Evolutionary conservation across 2,797 vertebrate genomes (phyloP).

Genomic region (Trichosurus vulpecula): DNA sequence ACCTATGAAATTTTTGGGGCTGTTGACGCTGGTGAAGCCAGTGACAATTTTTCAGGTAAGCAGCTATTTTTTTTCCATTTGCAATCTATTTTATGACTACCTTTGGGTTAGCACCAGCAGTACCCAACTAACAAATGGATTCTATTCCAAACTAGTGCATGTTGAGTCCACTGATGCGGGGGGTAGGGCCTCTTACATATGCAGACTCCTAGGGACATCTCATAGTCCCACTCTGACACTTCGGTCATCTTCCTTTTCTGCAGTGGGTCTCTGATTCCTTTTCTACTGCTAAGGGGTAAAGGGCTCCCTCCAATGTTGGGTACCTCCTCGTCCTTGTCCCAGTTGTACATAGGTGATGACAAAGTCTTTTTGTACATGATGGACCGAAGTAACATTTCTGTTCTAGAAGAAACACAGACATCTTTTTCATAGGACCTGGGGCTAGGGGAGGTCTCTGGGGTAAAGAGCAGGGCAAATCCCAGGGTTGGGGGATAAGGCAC

Average conservation of each 20-base stretch:
- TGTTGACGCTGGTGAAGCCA: background rate
- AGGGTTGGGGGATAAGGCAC: background rate
- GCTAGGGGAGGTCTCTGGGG: background rate
- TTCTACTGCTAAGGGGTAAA: background rate
- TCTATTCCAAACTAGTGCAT: background rate
- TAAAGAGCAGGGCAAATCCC: background rate
- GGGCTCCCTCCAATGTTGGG: background rate
- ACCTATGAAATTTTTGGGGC: background rate
- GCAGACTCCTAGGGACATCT: background rate
- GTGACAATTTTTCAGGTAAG: constrained; percentile 89
- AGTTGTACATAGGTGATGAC: background rate
- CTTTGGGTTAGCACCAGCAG: background rate
- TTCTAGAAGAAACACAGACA: background rate
- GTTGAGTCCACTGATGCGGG: background rate
- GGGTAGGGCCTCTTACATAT: background rate
- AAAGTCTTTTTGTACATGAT: background rate
- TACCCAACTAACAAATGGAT: background rate
- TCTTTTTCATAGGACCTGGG: background rate
- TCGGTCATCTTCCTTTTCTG: background rate
- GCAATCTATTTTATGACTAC: background rate
- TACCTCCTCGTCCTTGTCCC: background rate
- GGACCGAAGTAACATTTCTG: background rate
- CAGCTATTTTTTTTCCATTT: background rate
- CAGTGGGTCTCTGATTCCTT: background rate
- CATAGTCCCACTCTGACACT: background rate